Conservation (phyloP, 1,140 invertebrate species). For the Drosophila triauraria region DNA sequence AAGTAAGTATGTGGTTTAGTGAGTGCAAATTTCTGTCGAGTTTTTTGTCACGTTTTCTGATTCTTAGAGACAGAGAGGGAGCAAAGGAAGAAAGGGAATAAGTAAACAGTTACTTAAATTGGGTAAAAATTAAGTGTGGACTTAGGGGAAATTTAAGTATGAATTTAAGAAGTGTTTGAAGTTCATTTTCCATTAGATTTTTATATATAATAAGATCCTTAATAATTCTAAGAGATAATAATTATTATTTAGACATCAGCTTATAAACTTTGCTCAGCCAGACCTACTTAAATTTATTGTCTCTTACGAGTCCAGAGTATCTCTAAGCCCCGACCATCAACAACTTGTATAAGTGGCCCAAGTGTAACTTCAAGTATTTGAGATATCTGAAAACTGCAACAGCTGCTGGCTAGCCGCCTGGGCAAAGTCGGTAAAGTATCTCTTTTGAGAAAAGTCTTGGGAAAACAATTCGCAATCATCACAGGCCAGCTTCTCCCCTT, state of each 20-base stretch:
- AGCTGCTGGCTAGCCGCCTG: conserved; percentile 43
- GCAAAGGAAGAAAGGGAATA: background rate
- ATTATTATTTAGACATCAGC: background rate
- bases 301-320: background rate
- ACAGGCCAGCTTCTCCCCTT: conserved; percentile 12
- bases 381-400: conserved; percentile 54
- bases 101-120: conserved; percentile 24
- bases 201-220: background rate
- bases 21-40: conserved; percentile 63
- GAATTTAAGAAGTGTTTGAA: background rate
- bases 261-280: background rate
- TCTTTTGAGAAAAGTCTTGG: conserved; percentile 37
- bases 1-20: conserved; percentile 67
- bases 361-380: conserved; percentile 30
- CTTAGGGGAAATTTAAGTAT: background rate
- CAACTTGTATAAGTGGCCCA: conserved; percentile 17
- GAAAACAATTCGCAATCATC: conserved; percentile 51
- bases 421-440: conserved; percentile 36
- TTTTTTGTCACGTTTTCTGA: conserved; percentile 73
- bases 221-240: background rate
- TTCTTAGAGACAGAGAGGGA: conserved; percentile 15
- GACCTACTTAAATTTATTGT: background rate
- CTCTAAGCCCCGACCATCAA: background rate
- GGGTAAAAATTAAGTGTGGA: conserved; percentile 26
- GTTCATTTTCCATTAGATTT: background rate